Evolutionary conservation across 1,140 invertebrate genomes (phyloP).

Genomic region (Drosophila jambulina): DNA sequence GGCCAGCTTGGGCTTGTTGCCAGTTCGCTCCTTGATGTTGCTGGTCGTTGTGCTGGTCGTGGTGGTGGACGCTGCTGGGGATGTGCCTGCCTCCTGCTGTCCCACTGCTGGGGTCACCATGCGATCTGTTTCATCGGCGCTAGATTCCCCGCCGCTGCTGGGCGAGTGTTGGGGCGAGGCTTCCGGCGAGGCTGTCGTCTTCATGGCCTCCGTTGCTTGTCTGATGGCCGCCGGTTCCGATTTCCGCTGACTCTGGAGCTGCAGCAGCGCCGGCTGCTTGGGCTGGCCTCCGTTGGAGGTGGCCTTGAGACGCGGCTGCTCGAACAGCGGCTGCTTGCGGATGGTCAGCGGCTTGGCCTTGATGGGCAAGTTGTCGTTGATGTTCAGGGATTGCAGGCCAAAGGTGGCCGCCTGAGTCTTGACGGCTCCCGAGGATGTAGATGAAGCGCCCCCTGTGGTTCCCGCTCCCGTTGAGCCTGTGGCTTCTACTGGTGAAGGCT

Average conservation of each 20-base stretch:
- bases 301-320: conserved; percentile 91
- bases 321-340: conserved; percentile 90
- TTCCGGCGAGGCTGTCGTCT: conserved; percentile 33
- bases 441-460: neutral
- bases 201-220: conserved; percentile 18
- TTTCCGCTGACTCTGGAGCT: conserved; percentile 89
- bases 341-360: conserved; percentile 92
- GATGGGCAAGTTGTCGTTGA: conserved; percentile 87
- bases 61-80: conserved; percentile 6
- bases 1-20: conserved; percentile 89
- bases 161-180: conserved; percentile 64
- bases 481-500: conserved; percentile 20
- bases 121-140: conserved; percentile 73
- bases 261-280: conserved; percentile 44
- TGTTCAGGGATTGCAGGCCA: conserved; percentile 76
- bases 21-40: conserved; percentile 86
- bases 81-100: conserved; percentile 20
- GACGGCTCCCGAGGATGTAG: conserved; percentile 44
- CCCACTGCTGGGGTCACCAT: conserved; percentile 14
- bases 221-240: conserved; percentile 89
- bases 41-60: conserved; percentile 8
- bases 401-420: conserved; percentile 74
- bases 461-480: neutral
- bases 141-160: conserved; percentile 69
- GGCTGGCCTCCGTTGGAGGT: conserved; percentile 58